Conservation (phyloP, 1,140 invertebrate species). For the Triops cancriformis region DNA sequence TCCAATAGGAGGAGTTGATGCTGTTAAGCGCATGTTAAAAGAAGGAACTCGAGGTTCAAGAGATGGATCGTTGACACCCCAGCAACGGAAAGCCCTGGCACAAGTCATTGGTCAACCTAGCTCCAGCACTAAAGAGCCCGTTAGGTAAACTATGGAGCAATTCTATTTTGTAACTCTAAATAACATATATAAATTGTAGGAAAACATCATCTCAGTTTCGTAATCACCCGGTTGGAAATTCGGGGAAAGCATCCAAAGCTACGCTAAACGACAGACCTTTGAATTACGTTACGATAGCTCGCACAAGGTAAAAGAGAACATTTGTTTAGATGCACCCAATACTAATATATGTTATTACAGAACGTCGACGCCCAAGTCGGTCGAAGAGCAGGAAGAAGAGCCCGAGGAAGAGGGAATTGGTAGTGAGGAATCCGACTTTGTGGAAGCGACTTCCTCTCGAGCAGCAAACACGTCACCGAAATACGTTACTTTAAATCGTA, state of each 20-base stretch:
- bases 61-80: slow-evolving; percentile 14
- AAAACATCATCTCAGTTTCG: neutral
- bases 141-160: neutral
- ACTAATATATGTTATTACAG: neutral
- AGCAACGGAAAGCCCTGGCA: slow-evolving; percentile 24
- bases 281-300: neutral
- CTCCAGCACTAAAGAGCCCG: neutral
- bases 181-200: neutral
- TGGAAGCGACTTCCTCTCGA: slow-evolving; percentile 17
- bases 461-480: slow-evolving; percentile 17
- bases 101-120: slow-evolving; percentile 18
- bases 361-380: neutral
- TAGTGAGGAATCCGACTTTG: neutral
- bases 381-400: neutral
- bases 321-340: neutral
- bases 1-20: slow-evolving; percentile 31
- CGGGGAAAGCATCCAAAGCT: neutral
- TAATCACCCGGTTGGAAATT: neutral
- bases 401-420: neutral
- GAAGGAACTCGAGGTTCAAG: slow-evolving; percentile 19
- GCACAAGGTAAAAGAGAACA: neutral
- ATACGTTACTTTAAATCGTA: slow-evolving; percentile 16
- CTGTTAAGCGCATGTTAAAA: slow-evolving; percentile 30
- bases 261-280: neutral
- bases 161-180: neutral